These are phyloP conservation scores for Spodoptera litura DNA, from an alignment of 1,140 invertebrate species.

Conservation along the genomic window DNA sequence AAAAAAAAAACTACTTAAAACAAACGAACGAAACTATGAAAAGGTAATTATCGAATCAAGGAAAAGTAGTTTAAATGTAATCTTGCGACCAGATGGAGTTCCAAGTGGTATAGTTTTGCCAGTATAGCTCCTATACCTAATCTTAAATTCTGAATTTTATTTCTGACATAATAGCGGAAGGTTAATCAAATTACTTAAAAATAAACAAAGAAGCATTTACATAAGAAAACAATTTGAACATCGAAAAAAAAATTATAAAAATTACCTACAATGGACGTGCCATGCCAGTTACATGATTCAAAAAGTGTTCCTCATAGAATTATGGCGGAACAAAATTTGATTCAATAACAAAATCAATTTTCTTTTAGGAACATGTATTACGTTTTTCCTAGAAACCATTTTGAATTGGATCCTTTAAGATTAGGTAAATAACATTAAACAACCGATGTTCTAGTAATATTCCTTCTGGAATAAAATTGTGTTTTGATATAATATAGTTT, in stretches of 20 bases:
- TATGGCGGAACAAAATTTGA: background rate
- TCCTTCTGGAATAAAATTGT: background rate
- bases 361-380: background rate
- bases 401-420: background rate
- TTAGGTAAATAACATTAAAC: slow-evolving; percentile 4
- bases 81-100: no score
- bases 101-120: no score
- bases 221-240: no score
- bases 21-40: no score
- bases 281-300: background rate
- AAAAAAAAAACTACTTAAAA: no score
- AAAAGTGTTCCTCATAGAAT: background rate
- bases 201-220: no score
- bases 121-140: no score
- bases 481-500: background rate
- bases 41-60: no score
- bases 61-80: no score
- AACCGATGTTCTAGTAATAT: background rate
- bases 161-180: no score
- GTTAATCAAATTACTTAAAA: no score
- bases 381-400: background rate
- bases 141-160: no score
- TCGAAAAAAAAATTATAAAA: background rate
- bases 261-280: background rate
- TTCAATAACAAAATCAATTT: slow-evolving; percentile 13